These are phyloP conservation scores for Schizotus pectinicornis DNA, from an alignment of 2,888 invertebrate genomes.

Conservation along the genomic window DNA sequence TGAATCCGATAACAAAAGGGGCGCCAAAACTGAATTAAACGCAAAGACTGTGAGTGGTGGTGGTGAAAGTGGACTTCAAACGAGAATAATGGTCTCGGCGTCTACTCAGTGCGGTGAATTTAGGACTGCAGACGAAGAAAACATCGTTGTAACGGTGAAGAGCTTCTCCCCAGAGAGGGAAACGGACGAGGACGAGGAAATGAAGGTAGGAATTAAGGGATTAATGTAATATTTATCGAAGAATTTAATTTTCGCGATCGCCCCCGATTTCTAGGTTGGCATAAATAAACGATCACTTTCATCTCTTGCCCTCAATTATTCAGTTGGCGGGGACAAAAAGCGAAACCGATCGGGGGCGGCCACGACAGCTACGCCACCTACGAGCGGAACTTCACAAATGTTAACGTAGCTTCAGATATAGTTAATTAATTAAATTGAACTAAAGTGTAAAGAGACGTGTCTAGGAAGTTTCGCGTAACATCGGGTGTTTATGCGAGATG, in stretches of 20 bases:
- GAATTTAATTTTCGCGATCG: neutral
- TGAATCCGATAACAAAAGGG: neutral
- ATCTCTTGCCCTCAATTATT: no score
- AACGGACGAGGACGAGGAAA: constrained; percentile 6
- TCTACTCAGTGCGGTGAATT: constrained; percentile 40
- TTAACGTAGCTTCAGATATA: no score
- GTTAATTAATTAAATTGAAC: no score
- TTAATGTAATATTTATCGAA: neutral
- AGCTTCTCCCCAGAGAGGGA: constrained; percentile 34
- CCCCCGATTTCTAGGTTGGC: neutral
- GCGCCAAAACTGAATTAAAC: neutral
- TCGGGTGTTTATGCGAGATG: no score
- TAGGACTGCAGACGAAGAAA: constrained; percentile 42
- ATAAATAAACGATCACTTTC: neutral
- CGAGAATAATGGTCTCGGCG: neutral
- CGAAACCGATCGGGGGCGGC: neutral
- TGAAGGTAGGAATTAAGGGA: constrained; percentile 8
- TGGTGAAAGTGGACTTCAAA: neutral
- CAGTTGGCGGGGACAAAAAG: neutral
- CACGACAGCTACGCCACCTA: no score
- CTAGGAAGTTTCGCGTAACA: no score
- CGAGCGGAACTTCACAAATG: no score
- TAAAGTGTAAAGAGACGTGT: no score
- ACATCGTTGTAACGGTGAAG: constrained; percentile 41
- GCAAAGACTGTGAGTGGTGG: neutral